Percentiles rank a stretch among this genome's conserved stretches.
Conservation (phyloP, 2,888 invertebrate species). For the Tridacna gigas region DNA sequence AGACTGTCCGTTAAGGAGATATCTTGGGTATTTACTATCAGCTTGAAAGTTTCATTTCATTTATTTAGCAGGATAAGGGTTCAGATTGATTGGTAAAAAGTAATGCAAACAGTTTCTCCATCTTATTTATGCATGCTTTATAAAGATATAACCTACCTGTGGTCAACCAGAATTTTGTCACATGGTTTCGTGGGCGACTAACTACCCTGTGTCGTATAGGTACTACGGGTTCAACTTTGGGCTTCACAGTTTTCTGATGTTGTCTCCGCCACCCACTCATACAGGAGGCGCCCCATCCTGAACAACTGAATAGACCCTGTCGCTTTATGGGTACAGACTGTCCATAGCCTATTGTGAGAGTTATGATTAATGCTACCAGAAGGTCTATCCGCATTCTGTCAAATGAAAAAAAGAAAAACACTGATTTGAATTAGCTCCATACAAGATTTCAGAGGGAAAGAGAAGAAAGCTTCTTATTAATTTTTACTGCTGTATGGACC, state of each 20-base stretch:
- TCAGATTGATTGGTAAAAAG: too few species aligned
- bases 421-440: background rate
- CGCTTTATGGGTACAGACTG: slow-evolving; percentile 45
- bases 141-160: slow-evolving; percentile 31
- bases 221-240: background rate
- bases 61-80: too few species aligned
- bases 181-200: background rate
- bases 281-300: slow-evolving; percentile 76
- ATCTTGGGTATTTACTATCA: too few species aligned
- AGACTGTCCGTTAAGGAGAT: too few species aligned
- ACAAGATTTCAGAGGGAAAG: too few species aligned
- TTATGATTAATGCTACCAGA: background rate
- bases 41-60: too few species aligned
- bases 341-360: background rate
- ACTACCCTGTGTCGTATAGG: background rate
- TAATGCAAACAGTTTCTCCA: too few species aligned
- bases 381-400: slow-evolving; percentile 23
- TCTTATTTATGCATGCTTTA: too few species aligned
- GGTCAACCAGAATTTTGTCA: slow-evolving; percentile 38
- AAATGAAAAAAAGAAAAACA: slow-evolving; percentile 1
- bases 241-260: slow-evolving; percentile 3
- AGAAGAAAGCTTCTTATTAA: too few species aligned
- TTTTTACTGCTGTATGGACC: too few species aligned
- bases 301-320: slow-evolving; percentile 71
- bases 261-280: slow-evolving; percentile 47